Evolutionary conservation across 2,797 vertebrate genomes (phyloP).

Genomic region (Lepus oiostolus): DNA sequence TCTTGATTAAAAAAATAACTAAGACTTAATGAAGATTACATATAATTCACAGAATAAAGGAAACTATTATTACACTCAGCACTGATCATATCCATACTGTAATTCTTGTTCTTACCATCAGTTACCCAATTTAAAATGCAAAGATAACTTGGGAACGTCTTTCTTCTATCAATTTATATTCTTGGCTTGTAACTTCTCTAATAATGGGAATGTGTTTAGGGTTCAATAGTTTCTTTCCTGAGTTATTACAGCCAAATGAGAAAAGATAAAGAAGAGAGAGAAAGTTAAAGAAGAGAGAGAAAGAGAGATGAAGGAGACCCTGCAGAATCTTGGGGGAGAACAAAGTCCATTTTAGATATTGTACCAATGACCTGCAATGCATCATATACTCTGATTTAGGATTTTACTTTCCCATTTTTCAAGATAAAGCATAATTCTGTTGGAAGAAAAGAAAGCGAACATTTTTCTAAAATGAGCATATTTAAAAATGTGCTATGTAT

Average conservation of each 20-base stretch:
- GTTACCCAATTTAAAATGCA: conserved; percentile 24
- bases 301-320: neutral
- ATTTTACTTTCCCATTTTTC: conserved; percentile 42
- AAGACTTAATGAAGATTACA: neutral
- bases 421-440: conserved; percentile 45
- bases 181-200: neutral
- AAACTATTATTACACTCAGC: conserved; percentile 40
- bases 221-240: conserved; percentile 17
- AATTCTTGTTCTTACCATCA: conserved; percentile 12
- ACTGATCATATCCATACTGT: neutral
- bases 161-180: conserved; percentile 31
- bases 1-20: neutral
- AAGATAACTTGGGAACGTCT: neutral
- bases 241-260: neutral
- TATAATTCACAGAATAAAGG: neutral
- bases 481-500: neutral
- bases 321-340: neutral
- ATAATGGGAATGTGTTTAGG: conserved; percentile 20
- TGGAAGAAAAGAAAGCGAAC: conserved; percentile 1
- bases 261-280: neutral
- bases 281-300: fast-evolving
- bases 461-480: neutral
- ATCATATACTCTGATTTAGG: neutral
- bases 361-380: neutral
- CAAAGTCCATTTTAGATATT: neutral